phyloP scores from a whole-genome alignment of 2,888 invertebrate genomes.

The Lymantria monacha region DNA sequence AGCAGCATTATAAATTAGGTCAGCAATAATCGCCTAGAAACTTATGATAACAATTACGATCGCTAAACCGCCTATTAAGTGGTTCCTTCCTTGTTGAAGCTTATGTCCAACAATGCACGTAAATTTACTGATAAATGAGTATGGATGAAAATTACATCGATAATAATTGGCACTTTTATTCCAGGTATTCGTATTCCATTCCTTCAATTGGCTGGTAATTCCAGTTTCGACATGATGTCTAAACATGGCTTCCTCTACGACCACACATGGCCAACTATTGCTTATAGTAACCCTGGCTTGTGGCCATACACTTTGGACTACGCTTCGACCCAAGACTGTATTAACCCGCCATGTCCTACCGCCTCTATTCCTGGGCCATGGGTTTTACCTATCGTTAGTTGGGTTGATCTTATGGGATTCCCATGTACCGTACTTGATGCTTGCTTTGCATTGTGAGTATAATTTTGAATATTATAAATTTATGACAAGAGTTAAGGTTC shows the following conservation, averaged over 20 bases:
- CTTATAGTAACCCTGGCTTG: constrained; percentile 61
- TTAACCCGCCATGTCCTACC: constrained; percentile 80
- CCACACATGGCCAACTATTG: constrained; percentile 82
- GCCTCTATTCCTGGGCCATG: constrained; percentile 83
- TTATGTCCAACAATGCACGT: no score
- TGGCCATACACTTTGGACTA: constrained; percentile 88
- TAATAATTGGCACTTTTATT: not conserved
- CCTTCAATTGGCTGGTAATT: constrained; percentile 81
- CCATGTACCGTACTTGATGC: constrained; percentile 83
- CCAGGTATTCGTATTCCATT: constrained; percentile 80
- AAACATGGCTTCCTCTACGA: constrained; percentile 81
- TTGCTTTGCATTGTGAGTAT: constrained; percentile 73
- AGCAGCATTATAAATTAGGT: no score
- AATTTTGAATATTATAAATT: not conserved
- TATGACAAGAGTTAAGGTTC: not conserved
- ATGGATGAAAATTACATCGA: no score
- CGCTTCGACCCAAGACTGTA: constrained; percentile 79
- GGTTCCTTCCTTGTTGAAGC: no score
- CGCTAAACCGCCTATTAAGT: no score
- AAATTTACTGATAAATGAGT: no score
- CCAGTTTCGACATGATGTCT: constrained; percentile 79
- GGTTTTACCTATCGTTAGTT: constrained; percentile 85
- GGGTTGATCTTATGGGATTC: constrained; percentile 63
- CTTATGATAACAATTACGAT: no score
- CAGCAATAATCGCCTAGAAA: no score